Conservation (phyloP, 2,888 invertebrate genomes). For the Crioceris asparagi region DNA sequence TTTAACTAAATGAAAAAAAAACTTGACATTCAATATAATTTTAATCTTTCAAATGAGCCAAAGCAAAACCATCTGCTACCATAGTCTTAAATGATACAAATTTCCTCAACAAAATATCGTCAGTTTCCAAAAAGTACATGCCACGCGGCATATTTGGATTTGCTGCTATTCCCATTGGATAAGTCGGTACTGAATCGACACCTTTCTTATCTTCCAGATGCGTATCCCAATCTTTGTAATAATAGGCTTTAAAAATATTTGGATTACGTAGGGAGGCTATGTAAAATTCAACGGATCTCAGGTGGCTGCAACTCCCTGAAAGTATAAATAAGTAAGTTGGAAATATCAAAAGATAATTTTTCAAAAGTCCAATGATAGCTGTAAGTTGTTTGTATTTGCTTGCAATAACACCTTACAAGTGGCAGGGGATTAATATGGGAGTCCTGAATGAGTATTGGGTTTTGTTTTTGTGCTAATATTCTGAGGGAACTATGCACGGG, state of each 20-base stretch:
- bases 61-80: conserved; percentile 22
- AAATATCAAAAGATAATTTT: too few species aligned
- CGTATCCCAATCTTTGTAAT: conserved; percentile 26
- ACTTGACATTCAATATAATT: too few species aligned
- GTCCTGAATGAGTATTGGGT: too few species aligned
- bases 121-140: conserved; percentile 27
- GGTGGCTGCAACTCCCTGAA: conserved; percentile 32
- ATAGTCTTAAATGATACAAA: conserved; percentile 23
- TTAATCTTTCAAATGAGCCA: too few species aligned
- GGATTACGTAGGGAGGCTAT: conserved; percentile 31
- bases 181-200: conserved; percentile 9
- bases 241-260: conserved; percentile 28
- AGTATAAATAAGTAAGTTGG: conserved; percentile 10
- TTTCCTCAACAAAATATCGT: conserved; percentile 17
- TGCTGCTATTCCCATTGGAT: conserved; percentile 33
- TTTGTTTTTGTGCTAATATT: too few species aligned
- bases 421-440: too few species aligned
- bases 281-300: conserved; percentile 31
- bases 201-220: conserved; percentile 19
- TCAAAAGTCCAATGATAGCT: too few species aligned
- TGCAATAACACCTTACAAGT: too few species aligned
- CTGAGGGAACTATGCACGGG: too few species aligned
- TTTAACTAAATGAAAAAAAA: too few species aligned
- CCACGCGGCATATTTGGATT: conserved; percentile 26
- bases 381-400: too few species aligned